Base-by-base conservation (phyloP, 2,797 vertebrate genomes). In the Cossypha dichroa region DNA sequence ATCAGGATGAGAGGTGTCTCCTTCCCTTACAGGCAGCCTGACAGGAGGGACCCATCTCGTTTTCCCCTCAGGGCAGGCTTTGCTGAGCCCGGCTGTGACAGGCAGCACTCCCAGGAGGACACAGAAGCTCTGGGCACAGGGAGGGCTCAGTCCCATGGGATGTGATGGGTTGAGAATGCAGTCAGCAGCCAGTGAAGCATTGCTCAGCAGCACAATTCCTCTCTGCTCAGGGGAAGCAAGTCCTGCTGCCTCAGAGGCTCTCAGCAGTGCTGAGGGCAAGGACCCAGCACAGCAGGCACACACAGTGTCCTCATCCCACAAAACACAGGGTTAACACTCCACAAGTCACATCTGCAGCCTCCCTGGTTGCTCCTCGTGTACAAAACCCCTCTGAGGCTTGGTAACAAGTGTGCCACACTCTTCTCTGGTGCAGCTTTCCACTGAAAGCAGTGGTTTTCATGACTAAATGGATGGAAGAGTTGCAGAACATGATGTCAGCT, bases 401-500 rank as follows among this genome's bases (percentile, higher is more conserved):
- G 38, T 59, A 79, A 79, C 19, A 63, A 91, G 78, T 5, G 19
- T 36, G 38, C n/a, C 64, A 33, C 19, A 0, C 58, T 52, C 10
- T 43, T 55, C 59, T 15, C 73, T 17, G 19, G 22, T n/a, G 38
- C 67, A 80, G 80, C 48, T 78, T 85, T 46, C 46, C 74, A 29
- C 56, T 29, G 72, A 79, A 88, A 96, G 51, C 66, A 91, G 75
- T 68, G 75, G 58, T 88, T 90, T 90, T 66, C 75, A 40, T 84
- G 66, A 40, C 85, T 89, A 73, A 90, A 91, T n/a, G 75, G 69
- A 76, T 68, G 49, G 90, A 59, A 74, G 60, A 75, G 73, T 19
- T 95, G 76, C 84, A 95, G 95, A 97, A 94, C 73, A 81, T 20
- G 62, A 79, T 77, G 69, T 79, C 94, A 95, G 85, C 81, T 92